These are phyloP conservation scores for Epinephelus coioides DNA, from an alignment of 2,797 vertebrate genomes.

Conservation along the genomic window DNA sequence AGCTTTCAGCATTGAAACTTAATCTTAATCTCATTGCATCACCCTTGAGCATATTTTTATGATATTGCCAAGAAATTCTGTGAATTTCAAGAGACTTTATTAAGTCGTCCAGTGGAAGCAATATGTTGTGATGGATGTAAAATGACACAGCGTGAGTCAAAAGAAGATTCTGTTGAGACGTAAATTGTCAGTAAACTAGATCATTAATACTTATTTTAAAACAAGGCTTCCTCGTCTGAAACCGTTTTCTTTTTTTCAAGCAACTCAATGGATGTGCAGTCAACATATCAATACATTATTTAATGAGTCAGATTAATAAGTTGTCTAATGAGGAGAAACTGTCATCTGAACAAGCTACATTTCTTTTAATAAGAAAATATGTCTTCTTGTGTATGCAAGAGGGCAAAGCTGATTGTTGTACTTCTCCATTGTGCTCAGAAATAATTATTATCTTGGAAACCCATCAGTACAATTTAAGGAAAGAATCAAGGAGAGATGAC, in stretches of 20 bases:
- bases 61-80: constrained; percentile 17
- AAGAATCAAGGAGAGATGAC: not conserved
- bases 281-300: constrained; percentile 2
- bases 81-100: constrained; percentile 13
- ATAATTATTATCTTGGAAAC: constrained; percentile 15
- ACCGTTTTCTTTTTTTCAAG: not conserved
- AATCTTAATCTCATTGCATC: constrained; percentile 13
- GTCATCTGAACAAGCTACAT: constrained; percentile 9
- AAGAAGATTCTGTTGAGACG: not conserved
- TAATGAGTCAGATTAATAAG: not conserved
- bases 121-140: constrained; percentile 6
- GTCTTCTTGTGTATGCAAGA: not conserved
- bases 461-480: constrained; percentile 3
- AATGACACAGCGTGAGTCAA: not conserved
- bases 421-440: not conserved
- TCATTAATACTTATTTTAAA: not conserved
- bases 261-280: not conserved
- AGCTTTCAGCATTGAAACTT: constrained; percentile 5
- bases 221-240: not conserved
- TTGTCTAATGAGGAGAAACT: constrained; percentile 28
- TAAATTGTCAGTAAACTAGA: not conserved
- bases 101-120: constrained; percentile 13
- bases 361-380: not conserved
- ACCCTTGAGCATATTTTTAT: constrained; percentile 31
- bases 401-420: not conserved